Evolutionary conservation across 2,113 vertebrate genomes (phyloP).

Genomic region (Pygoscelis antarcticus): DNA sequence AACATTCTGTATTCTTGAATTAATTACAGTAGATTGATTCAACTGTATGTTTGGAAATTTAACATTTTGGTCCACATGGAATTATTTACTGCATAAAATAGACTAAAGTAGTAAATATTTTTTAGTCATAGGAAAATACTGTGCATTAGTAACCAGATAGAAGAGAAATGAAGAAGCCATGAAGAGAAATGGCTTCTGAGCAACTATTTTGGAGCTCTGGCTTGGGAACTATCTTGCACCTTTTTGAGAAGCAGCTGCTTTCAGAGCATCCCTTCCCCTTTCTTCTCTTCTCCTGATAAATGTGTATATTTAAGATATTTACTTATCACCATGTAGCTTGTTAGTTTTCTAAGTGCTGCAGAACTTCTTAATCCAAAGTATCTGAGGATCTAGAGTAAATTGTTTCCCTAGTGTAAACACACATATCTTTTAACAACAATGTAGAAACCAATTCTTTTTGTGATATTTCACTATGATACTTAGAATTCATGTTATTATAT

Average conservation of each 20-base stretch:
- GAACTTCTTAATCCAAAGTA: background rate
- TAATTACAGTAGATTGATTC: background rate
- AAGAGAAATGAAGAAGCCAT: no score
- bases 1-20: background rate
- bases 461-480: background rate
- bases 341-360: background rate
- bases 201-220: background rate
- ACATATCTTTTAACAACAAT: background rate
- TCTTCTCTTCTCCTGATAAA: background rate
- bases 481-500: background rate
- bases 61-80: background rate
- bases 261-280: background rate
- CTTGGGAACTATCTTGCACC: background rate
- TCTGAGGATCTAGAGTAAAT: background rate
- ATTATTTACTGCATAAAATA: conserved; percentile 18
- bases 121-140: background rate
- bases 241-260: background rate
- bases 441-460: background rate
- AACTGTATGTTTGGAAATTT: background rate
- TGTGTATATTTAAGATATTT: background rate
- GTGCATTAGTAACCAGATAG: background rate
- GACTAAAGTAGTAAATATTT: background rate
- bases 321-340: background rate
- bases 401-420: background rate
- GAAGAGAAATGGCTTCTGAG: background rate